Base-by-base conservation (phyloP, 2,888 invertebrate species). In the Timandra comae region DNA sequence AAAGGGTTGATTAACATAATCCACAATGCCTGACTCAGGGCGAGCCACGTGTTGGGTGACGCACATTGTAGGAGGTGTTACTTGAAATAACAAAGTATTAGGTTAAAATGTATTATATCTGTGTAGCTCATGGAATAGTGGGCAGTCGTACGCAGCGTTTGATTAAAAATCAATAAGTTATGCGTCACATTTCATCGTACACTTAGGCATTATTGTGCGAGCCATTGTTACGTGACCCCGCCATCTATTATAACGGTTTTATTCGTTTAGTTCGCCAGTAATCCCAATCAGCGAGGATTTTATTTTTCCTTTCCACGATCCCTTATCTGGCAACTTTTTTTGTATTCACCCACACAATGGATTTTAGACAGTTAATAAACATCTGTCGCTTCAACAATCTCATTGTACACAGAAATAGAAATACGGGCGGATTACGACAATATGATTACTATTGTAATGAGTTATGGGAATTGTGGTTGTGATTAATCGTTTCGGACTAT, bases 161-260 rank as follows among this genome's bases (percentile, higher is more conserved):
- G 75, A 81, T 80, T 76, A 77, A 64, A 79, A 78, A 81, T 80
- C 80, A 70, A 81, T 82, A 78, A 72, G 60, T 40, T 60, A 67
- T 72, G 72, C 75, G 73, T 79, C 77, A 79, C 67, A 70, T 71
- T 71, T 68, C 52, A 49, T 52, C 59, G 60, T 48, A 64, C 61
- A 61, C 65, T 63, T 58, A 61, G 53, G 60, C 62, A 69, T 74
- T 74, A 68, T 76, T 67, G 65, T 60, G 10, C 53, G 51, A 46
- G 48, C 69, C 51, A 71, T 75, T 77, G 74, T 73, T 58, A 61
- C 60, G 55, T 58, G 60, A 58, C 60, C 61, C 56, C 59, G 52
- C 54, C 55, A 69, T 74, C 73, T 71, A 58, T 69, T 69, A 70
- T 68, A 59, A 57, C 54, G 63, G 57, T 63, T 35, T 30, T 25